Percentiles rank a stretch among this genome's conserved stretches.
phyloP scores from a whole-genome alignment of 2,113 vertebrate species.

The Oryzias javanicus region DNA sequence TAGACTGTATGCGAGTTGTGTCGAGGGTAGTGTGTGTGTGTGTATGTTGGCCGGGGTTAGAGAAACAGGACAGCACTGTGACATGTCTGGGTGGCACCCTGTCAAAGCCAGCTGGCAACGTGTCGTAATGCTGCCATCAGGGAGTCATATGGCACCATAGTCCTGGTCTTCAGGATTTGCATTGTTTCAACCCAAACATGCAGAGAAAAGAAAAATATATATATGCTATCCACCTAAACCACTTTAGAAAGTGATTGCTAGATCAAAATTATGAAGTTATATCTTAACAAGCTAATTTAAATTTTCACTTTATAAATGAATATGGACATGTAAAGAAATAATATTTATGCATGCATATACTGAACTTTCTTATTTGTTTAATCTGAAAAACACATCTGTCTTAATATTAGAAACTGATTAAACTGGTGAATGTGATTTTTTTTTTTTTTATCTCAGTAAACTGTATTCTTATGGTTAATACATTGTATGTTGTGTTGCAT shows the following conservation, averaged over 20 bases:
- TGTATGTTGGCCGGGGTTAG: conserved; percentile 60
- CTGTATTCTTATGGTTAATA: too few species aligned
- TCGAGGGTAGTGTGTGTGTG: conserved; percentile 24
- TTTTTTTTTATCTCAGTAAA: too few species aligned
- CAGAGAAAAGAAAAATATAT: conserved; percentile 2
- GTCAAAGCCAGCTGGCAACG: conserved; percentile 72
- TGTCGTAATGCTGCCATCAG: conserved; percentile 61
- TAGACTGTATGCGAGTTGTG: conserved; percentile 43
- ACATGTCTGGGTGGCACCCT: conserved; percentile 70
- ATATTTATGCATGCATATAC: too few species aligned
- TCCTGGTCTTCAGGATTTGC: conserved; percentile 41
- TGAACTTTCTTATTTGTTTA: too few species aligned
- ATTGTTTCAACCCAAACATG: conserved; percentile 31
- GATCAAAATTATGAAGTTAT: conserved; percentile 10
- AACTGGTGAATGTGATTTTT: too few species aligned
- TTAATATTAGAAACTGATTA: too few species aligned
- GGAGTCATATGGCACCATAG: conserved; percentile 52
- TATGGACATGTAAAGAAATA: too few species aligned
- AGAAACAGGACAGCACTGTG: conserved; percentile 71
- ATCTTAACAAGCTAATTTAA: too few species aligned
- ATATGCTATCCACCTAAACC: conserved; percentile 6
- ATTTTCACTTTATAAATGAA: too few species aligned
- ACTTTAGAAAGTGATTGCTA: conserved; percentile 23
- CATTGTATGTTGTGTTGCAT: too few species aligned
- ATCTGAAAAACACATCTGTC: too few species aligned